Percentiles rank a stretch among this genome's conserved stretches.
Evolutionary conservation across 2,888 invertebrate genomes (phyloP).

Genomic region (Globia sparganii): DNA sequence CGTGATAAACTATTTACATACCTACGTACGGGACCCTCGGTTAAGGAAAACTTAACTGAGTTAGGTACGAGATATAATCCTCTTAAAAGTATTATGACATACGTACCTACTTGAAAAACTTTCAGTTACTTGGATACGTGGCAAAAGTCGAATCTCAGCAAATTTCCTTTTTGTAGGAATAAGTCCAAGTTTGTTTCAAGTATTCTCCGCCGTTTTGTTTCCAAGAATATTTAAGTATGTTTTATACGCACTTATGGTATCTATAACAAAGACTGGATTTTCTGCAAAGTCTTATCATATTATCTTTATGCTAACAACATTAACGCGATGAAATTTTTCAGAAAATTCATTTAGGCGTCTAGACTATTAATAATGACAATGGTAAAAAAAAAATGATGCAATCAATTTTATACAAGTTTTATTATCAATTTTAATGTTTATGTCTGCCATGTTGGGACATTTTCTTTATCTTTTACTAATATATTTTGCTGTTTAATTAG

Average conservation of each 20-base stretch:
- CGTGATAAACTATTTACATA: too few species aligned
- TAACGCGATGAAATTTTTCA: background rate
- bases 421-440: background rate
- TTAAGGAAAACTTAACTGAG: background rate
- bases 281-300: background rate
- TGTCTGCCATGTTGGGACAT: background rate
- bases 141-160: slow-evolving; percentile 18
- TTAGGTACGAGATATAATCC: background rate
- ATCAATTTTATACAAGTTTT: slow-evolving; percentile 6
- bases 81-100: background rate
- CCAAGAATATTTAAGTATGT: slow-evolving; percentile 17
- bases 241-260: slow-evolving; percentile 1
- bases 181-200: slow-evolving; percentile 24
- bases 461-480: background rate
- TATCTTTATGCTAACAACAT: background rate
- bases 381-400: slow-evolving; percentile 21
- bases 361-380: slow-evolving; percentile 1
- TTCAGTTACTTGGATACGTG: background rate
- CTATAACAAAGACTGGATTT: background rate
- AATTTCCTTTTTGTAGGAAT: slow-evolving; percentile 5
- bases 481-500: slow-evolving; percentile 5
- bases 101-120: background rate
- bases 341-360: background rate
- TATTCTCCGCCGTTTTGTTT: slow-evolving; percentile 14
- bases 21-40: too few species aligned